A percentile compares a stretch with the other conserved stretches of the same genome.
These are phyloP conservation scores for Ptilorrhoa leucosticta DNA, from an alignment of 2,113 vertebrate species.

Conservation along the genomic window DNA sequence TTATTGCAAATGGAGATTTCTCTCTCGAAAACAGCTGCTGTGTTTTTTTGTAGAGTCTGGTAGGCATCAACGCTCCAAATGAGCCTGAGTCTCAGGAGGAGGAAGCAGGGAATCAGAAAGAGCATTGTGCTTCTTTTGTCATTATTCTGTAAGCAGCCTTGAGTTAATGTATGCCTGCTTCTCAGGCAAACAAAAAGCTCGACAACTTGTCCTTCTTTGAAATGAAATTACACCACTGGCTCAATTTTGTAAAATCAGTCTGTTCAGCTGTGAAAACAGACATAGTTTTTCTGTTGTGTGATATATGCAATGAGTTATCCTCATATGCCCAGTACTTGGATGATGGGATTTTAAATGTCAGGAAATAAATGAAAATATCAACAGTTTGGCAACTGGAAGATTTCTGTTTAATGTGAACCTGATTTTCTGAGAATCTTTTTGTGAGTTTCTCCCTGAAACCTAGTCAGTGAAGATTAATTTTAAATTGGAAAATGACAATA, in stretches of 20 bases:
- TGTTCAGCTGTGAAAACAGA: conserved; percentile 59
- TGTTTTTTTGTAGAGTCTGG: conserved; percentile 25
- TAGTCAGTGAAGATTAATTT: neutral
- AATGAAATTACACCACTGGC: conserved; percentile 21
- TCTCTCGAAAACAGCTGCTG: conserved; percentile 38
- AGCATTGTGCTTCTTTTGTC: conserved; percentile 45
- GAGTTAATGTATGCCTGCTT: conserved; percentile 33
- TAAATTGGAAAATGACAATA: neutral
- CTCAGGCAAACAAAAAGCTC: conserved; percentile 16
- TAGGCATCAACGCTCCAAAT: conserved; percentile 40
- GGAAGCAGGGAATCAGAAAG: conserved; percentile 30
- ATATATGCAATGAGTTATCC: conserved; percentile 29
- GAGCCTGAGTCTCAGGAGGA: conserved; percentile 44
- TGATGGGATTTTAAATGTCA: conserved; percentile 65
- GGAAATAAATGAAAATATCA: conserved; percentile 62
- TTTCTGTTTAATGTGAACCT: conserved; percentile 10
- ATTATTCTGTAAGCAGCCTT: conserved; percentile 32
- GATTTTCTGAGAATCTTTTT: conserved; percentile 21
- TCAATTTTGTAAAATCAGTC: conserved; percentile 47
- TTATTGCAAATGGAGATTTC: conserved; percentile 47
- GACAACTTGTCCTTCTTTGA: conserved; percentile 30
- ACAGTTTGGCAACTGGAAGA: conserved; percentile 25
- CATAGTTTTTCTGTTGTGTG: conserved; percentile 5
- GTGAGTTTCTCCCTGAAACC: neutral
- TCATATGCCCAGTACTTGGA: neutral